Conservation (phyloP, 2,113 vertebrate species). For the Lasiurus borealis region DNA sequence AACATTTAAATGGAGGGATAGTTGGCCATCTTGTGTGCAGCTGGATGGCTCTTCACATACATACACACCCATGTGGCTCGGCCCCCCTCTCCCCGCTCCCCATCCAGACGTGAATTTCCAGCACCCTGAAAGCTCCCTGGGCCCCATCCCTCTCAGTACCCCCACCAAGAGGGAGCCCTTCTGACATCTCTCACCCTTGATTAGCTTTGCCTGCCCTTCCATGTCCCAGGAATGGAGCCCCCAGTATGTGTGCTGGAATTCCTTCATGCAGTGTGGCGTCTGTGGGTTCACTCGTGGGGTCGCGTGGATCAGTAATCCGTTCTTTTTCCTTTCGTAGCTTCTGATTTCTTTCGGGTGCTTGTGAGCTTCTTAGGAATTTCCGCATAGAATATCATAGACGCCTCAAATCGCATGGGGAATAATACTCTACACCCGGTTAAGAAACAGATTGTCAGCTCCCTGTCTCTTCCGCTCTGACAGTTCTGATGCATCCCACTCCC, state of each 20-base stretch:
- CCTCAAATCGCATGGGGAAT: background rate
- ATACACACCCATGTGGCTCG: rapidly evolving
- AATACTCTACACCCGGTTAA: background rate
- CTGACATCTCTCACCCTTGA: background rate
- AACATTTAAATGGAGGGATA: background rate
- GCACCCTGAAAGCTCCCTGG: background rate
- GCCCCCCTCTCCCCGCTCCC: too few relatives aligned
- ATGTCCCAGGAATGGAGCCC: rapidly evolving
- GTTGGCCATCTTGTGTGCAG: background rate
- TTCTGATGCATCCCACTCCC: background rate
- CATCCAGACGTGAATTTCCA: background rate
- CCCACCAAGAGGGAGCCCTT: rapidly evolving
- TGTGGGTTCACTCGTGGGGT: background rate
- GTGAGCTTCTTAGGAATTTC: background rate
- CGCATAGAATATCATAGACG: background rate
- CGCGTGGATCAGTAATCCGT: background rate
- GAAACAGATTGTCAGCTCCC: background rate
- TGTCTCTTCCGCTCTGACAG: background rate
- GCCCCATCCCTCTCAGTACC: background rate
- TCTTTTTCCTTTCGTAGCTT: background rate
- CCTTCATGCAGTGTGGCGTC: background rate
- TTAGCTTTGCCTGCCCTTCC: background rate
- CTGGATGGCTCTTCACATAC: background rate
- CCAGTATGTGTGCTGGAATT: rapidly evolving
- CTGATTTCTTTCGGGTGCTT: background rate